These are phyloP conservation scores for Epirrita christyi DNA, from an alignment of 2,888 invertebrate species.

Conservation along the genomic window DNA sequence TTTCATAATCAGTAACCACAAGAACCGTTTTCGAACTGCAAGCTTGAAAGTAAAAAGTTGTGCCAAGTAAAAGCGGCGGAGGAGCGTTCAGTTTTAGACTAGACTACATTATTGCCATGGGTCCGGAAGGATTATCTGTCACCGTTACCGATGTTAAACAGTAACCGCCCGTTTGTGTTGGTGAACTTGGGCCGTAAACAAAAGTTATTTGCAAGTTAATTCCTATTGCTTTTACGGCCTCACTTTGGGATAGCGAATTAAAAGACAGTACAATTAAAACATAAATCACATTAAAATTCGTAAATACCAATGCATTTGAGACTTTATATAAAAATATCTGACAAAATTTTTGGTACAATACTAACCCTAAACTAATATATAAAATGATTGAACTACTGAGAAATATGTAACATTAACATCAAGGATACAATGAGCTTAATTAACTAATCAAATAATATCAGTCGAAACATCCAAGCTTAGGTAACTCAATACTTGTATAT, in stretches of 20 bases:
- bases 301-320: conserved; percentile 50
- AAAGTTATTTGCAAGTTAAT: too few species aligned
- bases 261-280: conserved; percentile 39
- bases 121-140: too few species aligned
- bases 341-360: conserved; percentile 70
- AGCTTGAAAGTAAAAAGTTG: too few species aligned
- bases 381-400: conserved; percentile 53
- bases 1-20: too few species aligned
- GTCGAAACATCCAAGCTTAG: conserved; percentile 66
- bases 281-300: conserved; percentile 34
- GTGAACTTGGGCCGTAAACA: too few species aligned
- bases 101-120: too few species aligned
- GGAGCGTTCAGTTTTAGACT: too few species aligned
- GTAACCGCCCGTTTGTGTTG: too few species aligned
- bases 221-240: background rate
- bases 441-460: conserved; percentile 53
- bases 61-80: too few species aligned
- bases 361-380: conserved; percentile 49
- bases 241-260: conserved; percentile 26
- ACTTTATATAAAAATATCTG: conserved; percentile 70
- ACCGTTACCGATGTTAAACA: too few species aligned
- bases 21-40: too few species aligned
- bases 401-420: conserved; percentile 57
- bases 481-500: conserved; percentile 53
- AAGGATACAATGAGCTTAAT: conserved; percentile 56